A percentile compares a stretch with the other conserved stretches of the same genome.
Evolutionary conservation across 2,113 vertebrate species (phyloP).

Genomic region (Misgurnus anguillicaudatus): DNA sequence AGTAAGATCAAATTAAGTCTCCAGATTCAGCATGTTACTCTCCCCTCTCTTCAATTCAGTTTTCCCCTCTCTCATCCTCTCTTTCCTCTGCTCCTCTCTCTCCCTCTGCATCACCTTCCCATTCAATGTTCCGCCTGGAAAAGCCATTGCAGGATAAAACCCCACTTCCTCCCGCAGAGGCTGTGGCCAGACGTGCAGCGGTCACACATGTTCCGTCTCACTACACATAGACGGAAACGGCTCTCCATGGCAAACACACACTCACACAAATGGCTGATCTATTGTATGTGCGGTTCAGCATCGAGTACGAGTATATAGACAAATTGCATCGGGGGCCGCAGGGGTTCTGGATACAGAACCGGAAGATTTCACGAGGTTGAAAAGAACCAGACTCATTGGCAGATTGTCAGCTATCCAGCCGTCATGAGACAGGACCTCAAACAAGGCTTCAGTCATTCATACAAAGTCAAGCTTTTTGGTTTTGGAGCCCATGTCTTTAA

Average conservation of each 20-base stretch:
- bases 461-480: constrained; percentile 9
- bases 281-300: constrained; percentile 4
- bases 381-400: constrained; percentile 28
- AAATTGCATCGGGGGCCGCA: constrained; percentile 25
- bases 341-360: constrained; percentile 22
- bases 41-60: background rate
- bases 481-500: constrained; percentile 3
- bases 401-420: constrained; percentile 31
- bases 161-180: constrained; percentile 67
- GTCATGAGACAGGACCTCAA: constrained; percentile 20
- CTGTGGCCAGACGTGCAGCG: constrained; percentile 57
- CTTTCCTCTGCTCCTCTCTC: constrained; percentile 21
- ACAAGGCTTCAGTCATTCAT: constrained; percentile 13
- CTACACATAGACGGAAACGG: constrained; percentile 41
- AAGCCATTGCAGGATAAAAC: constrained; percentile 73
- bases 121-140: constrained; percentile 72
- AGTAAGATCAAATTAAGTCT: constrained; percentile 52
- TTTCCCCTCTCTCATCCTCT: background rate
- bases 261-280: constrained; percentile 20
- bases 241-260: constrained; percentile 37
- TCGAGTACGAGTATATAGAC: constrained; percentile 24
- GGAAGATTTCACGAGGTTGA: constrained; percentile 6
- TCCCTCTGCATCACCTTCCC: constrained; percentile 66
- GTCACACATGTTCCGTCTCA: constrained; percentile 48
- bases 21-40: constrained; percentile 46